Conservation (phyloP, 1,140 invertebrate genomes). For the Neelides sp. region DNA sequence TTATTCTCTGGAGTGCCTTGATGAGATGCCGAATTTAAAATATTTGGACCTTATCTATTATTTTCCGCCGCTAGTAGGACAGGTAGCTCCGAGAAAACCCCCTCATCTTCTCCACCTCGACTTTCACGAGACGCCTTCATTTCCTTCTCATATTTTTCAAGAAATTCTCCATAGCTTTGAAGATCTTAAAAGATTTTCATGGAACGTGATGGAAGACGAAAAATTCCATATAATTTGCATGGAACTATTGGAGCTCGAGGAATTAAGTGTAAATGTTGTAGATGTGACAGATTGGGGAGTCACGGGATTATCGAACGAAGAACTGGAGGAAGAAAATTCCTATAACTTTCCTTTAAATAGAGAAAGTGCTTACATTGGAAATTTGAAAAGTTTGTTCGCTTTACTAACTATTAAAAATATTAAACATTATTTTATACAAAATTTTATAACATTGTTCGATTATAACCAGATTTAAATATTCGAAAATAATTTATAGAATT, state of each 20-base stretch:
- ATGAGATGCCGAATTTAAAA: no score
- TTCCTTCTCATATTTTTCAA: slow-evolving; percentile 14
- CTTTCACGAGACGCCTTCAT: slow-evolving; percentile 12
- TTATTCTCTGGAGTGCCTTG: no score
- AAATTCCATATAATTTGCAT: slow-evolving; percentile 14
- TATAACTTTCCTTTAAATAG: slow-evolving; percentile 10
- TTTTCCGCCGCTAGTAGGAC: no score
- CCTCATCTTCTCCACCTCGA: slow-evolving; percentile 8
- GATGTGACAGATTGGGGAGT: slow-evolving; percentile 16
- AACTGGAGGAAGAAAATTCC: slow-evolving; percentile 18
- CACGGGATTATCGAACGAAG: slow-evolving; percentile 10
- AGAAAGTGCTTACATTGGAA: slow-evolving; percentile 6
- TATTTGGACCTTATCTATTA: no score
- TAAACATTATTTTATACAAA: no score
- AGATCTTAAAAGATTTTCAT: slow-evolving; percentile 12
- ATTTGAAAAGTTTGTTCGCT: slow-evolving; percentile 6
- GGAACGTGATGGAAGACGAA: slow-evolving; percentile 17
- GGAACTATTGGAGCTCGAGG: slow-evolving; percentile 8
- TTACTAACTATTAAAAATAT: neutral
- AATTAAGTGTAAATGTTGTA: slow-evolving; percentile 13
- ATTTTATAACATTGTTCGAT: no score
- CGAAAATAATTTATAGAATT: no score
- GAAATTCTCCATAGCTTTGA: slow-evolving; percentile 6
- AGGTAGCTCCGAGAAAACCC: slow-evolving; percentile 5
- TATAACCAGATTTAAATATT: no score